phyloP scores from a whole-genome alignment of 2,113 vertebrate genomes.

The Percina caprodes region DNA sequence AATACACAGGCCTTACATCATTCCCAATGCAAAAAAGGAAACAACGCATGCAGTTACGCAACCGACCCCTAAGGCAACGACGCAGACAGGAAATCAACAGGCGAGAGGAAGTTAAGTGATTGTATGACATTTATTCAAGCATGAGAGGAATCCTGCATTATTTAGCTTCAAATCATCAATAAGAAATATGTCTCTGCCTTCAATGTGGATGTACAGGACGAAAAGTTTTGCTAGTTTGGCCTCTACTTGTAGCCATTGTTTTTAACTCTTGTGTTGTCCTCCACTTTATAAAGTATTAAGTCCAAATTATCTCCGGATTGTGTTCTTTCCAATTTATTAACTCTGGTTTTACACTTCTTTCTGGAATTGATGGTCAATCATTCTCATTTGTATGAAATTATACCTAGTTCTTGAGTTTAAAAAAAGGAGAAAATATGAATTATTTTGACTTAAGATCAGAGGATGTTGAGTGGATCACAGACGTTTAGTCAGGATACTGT shows the following conservation, averaged over 20 bases:
- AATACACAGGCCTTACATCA: slow-evolving; percentile 58
- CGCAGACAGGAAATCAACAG: slow-evolving; percentile 41
- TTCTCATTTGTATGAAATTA: too few species aligned
- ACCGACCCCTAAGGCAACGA: slow-evolving; percentile 47
- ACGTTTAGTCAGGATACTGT: too few species aligned
- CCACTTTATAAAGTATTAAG: too few species aligned
- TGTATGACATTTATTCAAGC: slow-evolving; percentile 59
- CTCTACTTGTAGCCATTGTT: neutral
- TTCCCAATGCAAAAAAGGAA: slow-evolving; percentile 19
- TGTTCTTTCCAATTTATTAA: too few species aligned
- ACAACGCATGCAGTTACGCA: slow-evolving; percentile 63
- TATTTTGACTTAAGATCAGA: too few species aligned
- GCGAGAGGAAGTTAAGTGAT: slow-evolving; percentile 48
- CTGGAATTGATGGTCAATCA: too few species aligned
- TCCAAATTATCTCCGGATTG: too few species aligned
- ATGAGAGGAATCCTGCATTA: slow-evolving; percentile 67
- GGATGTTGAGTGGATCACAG: too few species aligned
- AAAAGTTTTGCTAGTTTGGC: slow-evolving; percentile 6
- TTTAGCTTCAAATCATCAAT: slow-evolving; percentile 69
- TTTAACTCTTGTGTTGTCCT: neutral
- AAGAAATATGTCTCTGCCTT: slow-evolving; percentile 44
- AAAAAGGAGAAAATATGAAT: too few species aligned
- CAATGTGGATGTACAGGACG: slow-evolving; percentile 4
- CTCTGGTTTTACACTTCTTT: too few species aligned
- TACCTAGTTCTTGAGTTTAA: too few species aligned